Evolutionary conservation across 2,113 vertebrate genomes (phyloP), one percentile per base, ranked within the genome.

Genomic region (Brachirus orientalis): DNA sequence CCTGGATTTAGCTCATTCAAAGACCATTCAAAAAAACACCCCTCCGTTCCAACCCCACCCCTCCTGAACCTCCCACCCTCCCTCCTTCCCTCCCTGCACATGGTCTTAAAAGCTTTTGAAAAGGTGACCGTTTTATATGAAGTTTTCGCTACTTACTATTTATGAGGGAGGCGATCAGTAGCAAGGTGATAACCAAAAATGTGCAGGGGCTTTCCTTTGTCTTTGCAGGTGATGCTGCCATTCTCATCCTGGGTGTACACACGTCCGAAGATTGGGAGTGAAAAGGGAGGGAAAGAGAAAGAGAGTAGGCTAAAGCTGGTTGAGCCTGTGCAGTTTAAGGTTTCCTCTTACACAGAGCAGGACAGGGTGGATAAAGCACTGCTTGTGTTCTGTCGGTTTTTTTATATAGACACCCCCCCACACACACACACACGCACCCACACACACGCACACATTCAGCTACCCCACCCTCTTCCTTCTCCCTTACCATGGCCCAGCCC

Each of bases 291-390:
- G 66, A 77, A 72, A 69, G 46, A 58, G 53, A 57, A 63, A 43
- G n/a, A 71, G 60, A 64, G 60, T 58, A 57, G 54, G 51, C 47
- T 52, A 20, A 77, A 63, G 75, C 69, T 63, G 79, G 68, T 69
- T 18, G 70, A 84, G 78, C 79, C 53, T 4, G 67, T 11, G 69
- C 41, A 85, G 84, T 84, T 85, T 68, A 63, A 67, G 69, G 84
- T 91, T 88, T 91, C 87, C 82, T 90, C 79, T 86, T 81, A 77
- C 84, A 69, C 80, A 50, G 71, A 83, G 82, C 72, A 57, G 87
- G 74, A 88, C 82, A 72, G 82, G 64, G 74, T 82, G 86, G 77
- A 92, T 92, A 92, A 91, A 90, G 91, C 88, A 66, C 64, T 74
- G 77, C 89, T 90, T 90, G 90, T 90, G 70, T 81, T 87, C 81